A percentile compares a stretch with the other conserved stretches of the same genome.
Evolutionary conservation across 2,888 invertebrate genomes (phyloP).

Genomic region (Salpingus planirostris): DNA sequence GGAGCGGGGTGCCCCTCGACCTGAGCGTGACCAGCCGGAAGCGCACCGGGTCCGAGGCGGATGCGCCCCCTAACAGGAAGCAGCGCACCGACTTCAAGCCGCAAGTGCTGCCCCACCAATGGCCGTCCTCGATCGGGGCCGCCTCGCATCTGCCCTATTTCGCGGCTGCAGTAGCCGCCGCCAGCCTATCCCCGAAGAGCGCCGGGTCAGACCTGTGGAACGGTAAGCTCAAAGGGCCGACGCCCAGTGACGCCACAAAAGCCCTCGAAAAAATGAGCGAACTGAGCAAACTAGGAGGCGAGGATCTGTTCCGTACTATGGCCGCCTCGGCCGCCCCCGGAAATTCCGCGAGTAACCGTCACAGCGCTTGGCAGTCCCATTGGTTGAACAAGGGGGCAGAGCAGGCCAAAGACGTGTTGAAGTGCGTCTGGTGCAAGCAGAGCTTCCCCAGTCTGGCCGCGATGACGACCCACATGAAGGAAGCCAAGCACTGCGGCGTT

Average conservation of each 20-base stretch:
- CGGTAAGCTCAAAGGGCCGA: conserved; percentile 65
- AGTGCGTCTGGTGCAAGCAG: conserved; percentile 97
- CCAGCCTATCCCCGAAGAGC: conserved; percentile 64
- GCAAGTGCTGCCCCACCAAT: conserved; percentile 56
- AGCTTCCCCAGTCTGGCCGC: conserved; percentile 92
- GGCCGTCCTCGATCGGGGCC: conserved; percentile 74
- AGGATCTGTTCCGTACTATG: conserved; percentile 61
- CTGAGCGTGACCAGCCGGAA: conserved; percentile 69
- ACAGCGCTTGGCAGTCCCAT: conserved; percentile 94
- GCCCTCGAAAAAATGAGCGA: conserved; percentile 89
- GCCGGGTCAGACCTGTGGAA: conserved; percentile 59
- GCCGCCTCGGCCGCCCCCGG: conserved; percentile 45
- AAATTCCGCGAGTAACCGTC: conserved; percentile 54
- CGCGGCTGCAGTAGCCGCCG: conserved; percentile 68
- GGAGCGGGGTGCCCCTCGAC: conserved; percentile 63
- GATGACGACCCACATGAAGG: conserved; percentile 95
- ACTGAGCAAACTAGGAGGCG: conserved; percentile 74
- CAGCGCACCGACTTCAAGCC: conserved; percentile 63
- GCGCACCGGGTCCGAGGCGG: conserved; percentile 56
- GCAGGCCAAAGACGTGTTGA: conserved; percentile 90
- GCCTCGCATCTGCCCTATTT: conserved; percentile 71
- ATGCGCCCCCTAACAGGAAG: conserved; percentile 54
- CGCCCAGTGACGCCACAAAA: conserved; percentile 75
- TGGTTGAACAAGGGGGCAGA: conserved; percentile 95
- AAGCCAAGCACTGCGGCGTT: conserved; percentile 91